These are phyloP conservation scores for Gyps fulvus DNA, from an alignment of 2,113 vertebrate species.

Conservation along the genomic window DNA sequence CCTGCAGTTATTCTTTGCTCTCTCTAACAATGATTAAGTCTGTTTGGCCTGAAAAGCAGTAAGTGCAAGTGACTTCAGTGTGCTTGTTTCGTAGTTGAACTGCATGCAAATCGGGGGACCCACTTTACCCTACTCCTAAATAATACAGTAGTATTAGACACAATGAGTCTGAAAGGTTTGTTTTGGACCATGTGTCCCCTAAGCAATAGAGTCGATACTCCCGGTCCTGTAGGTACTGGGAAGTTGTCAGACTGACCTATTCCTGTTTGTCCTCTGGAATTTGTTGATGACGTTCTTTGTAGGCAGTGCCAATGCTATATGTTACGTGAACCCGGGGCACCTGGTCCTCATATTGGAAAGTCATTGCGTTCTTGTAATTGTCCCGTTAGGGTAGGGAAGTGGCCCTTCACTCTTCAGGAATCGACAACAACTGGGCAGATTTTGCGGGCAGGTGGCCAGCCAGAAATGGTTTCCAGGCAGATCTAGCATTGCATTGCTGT, in stretches of 20 bases:
- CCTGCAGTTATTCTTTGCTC: background rate
- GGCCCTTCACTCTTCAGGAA: background rate
- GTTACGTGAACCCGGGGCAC: background rate
- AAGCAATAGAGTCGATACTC: background rate
- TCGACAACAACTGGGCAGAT: background rate
- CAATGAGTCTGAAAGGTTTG: background rate
- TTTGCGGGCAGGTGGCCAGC: background rate
- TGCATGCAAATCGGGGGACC: background rate
- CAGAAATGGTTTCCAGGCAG: background rate
- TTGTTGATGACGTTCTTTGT: background rate
- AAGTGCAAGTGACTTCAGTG: background rate
- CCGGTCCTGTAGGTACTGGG: background rate
- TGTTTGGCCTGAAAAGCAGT: background rate
- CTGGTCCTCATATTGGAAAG: background rate
- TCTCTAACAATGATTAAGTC: background rate
- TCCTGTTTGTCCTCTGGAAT: background rate
- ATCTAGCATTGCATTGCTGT: background rate
- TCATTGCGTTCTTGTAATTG: background rate
- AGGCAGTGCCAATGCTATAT: background rate
- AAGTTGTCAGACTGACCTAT: background rate
- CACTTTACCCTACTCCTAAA: background rate
- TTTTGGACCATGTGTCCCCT: background rate
- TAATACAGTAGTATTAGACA: background rate
- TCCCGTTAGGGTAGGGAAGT: background rate
- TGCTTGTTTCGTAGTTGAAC: background rate